A percentile compares a stretch with the other conserved stretches of the same genome.
phyloP scores from a whole-genome alignment of 2,797 vertebrate genomes.

The Linurgus olivaceus region DNA sequence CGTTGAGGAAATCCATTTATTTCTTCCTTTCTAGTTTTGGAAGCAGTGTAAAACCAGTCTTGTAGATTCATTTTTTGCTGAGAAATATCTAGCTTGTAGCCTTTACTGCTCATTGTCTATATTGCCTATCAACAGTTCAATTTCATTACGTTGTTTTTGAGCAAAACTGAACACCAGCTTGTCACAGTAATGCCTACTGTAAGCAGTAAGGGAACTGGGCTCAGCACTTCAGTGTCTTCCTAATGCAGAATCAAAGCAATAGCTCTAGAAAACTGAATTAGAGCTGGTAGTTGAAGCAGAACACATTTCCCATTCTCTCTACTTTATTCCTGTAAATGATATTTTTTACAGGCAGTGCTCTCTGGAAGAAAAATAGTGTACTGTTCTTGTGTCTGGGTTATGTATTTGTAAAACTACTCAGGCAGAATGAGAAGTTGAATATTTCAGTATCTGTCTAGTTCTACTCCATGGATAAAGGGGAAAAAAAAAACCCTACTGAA shows the following conservation, averaged over 20 bases:
- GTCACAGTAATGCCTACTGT: not conserved
- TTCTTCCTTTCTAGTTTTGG: not conserved
- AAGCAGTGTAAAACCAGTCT: not conserved
- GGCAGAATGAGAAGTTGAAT: constrained; percentile 30
- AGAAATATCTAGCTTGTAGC: not conserved
- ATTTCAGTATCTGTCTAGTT: constrained; percentile 31
- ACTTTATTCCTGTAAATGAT: constrained; percentile 21
- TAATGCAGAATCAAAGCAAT: not conserved
- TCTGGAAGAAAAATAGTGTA: constrained; percentile 16
- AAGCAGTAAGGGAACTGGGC: not conserved
- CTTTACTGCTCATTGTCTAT: not conserved
- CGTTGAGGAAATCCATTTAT: not conserved
- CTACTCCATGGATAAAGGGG: not conserved
- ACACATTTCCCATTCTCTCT: constrained; percentile 37
- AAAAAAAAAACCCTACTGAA: not conserved
- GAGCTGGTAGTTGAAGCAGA: constrained; percentile 27
- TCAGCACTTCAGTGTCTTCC: not conserved
- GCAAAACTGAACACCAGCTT: not conserved
- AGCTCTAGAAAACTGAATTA: constrained; percentile 32
- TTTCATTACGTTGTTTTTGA: not conserved
- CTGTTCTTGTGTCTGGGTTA: not conserved
- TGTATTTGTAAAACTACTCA: constrained; percentile 49
- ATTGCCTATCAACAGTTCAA: not conserved
- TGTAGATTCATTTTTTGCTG: not conserved
- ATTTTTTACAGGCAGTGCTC: constrained; percentile 6